These are phyloP conservation scores for Tupaia chinensis DNA, from an alignment of 2,113 vertebrate genomes.

Conservation along the genomic window DNA sequence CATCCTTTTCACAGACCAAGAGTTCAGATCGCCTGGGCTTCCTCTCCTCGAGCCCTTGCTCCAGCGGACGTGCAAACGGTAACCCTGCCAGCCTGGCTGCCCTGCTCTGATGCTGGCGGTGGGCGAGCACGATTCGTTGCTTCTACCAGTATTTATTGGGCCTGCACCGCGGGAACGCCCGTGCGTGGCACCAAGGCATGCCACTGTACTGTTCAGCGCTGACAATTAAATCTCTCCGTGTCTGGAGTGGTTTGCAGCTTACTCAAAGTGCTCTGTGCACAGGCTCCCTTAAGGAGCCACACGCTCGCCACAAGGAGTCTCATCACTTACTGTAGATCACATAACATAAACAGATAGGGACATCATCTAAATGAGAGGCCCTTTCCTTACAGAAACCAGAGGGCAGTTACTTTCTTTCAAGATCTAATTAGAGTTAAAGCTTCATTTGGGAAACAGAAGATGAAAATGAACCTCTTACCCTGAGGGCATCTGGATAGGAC, in stretches of 20 bases:
- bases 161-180: not conserved
- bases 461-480: constrained; percentile 75
- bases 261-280: constrained; percentile 68
- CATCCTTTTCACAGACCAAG: not conserved
- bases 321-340: constrained; percentile 73
- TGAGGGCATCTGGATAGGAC: constrained; percentile 53
- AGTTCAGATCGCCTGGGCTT: not conserved
- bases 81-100: not conserved
- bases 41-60: not conserved
- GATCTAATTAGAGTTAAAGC: constrained; percentile 77
- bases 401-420: constrained; percentile 70
- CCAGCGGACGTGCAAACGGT: not conserved
- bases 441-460: constrained; percentile 83
- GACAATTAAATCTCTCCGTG: constrained; percentile 52
- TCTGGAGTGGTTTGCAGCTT: constrained; percentile 73
- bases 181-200: not conserved
- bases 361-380: constrained; percentile 59
- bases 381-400: constrained; percentile 73
- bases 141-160: not conserved
- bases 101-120: not conserved
- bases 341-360: constrained; percentile 71
- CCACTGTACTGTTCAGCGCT: not conserved
- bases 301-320: constrained; percentile 35
- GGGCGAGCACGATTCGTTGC: not conserved
- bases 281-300: not conserved